phyloP scores from a whole-genome alignment of 2,888 invertebrate genomes.

The Cancer borealis region DNA sequence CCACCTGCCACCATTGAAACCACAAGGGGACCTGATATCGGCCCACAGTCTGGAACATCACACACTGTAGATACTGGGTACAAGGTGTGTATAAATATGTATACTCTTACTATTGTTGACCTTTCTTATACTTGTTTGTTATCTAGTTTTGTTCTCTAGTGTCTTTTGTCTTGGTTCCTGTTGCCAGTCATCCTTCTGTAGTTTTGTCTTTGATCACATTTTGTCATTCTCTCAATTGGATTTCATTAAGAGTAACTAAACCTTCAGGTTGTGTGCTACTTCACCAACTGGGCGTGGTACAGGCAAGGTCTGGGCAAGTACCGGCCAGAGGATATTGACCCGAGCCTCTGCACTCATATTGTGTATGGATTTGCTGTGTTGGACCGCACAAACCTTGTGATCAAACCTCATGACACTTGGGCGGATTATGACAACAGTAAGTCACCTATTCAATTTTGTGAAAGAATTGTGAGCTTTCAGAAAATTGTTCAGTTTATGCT shows the following conservation, averaged over 20 bases:
- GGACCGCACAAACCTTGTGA: slow-evolving; percentile 86
- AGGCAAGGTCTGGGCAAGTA: slow-evolving; percentile 88
- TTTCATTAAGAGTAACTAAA: background rate
- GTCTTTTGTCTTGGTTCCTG: background rate
- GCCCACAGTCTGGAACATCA: background rate
- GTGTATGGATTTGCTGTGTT: slow-evolving; percentile 95
- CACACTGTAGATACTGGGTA: slow-evolving; percentile 13
- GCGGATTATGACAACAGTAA: slow-evolving; percentile 79
- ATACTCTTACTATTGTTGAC: background rate
- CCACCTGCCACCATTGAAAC: background rate
- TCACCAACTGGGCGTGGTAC: slow-evolving; percentile 88
- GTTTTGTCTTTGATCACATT: background rate
- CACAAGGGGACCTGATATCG: background rate
- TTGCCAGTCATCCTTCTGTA: background rate
- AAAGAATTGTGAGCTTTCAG: background rate
- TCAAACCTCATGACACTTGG: slow-evolving; percentile 89
- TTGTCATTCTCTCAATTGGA: background rate
- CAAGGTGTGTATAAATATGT: background rate
- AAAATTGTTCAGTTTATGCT: background rate
- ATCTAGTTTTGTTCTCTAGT: background rate
- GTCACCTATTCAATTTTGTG: slow-evolving; percentile 29
- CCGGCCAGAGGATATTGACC: slow-evolving; percentile 90
- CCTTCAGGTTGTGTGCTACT: slow-evolving; percentile 88
- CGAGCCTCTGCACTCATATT: slow-evolving; percentile 92
- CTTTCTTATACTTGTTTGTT: background rate